These are phyloP conservation scores for Caenorhabditis elegans DNA, from an alignment of 1,140 invertebrate genomes.

Conservation along the genomic window WBcel235 BX284602.5:7664501-7665000, in stretches of 20 bases:
- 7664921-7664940: neutral
- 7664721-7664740: neutral
- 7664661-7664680: neutral
- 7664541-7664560: too few species aligned
- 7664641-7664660: neutral
- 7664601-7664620: neutral
- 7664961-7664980: neutral
- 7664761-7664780: slow-evolving; percentile 1
- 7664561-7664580: too few species aligned
- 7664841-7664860: neutral
- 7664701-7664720: too few species aligned
- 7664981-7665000: neutral
- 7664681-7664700: too few species aligned
- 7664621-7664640: slow-evolving; percentile 21
- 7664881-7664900: neutral
- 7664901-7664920: neutral
- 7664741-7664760: neutral
- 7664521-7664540: neutral
- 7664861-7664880: neutral
- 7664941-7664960: neutral
- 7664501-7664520: neutral
- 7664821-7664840: neutral
- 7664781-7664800: neutral
- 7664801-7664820: neutral
- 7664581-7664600: neutral